phyloP scores from a whole-genome alignment of 2,113 vertebrate species.

The Hypocryptadius cinnamomeus region DNA sequence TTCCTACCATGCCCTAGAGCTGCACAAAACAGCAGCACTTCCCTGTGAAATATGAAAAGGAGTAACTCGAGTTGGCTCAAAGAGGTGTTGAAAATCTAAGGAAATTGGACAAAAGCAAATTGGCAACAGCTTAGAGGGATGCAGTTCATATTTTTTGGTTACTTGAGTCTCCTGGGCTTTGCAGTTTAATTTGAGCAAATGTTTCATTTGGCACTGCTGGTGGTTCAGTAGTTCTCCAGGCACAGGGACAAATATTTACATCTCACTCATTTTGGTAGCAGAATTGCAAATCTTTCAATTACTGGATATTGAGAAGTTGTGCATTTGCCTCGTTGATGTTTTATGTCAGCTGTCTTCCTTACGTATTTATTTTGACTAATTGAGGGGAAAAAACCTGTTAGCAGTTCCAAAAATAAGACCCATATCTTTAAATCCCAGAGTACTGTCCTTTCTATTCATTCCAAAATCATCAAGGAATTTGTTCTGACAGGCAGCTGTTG shows the following conservation, averaged over 20 bases:
- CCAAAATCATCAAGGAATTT: not conserved
- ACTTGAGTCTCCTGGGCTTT: slow-evolving; percentile 28
- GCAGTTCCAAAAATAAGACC: not conserved
- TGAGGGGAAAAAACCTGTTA: not conserved
- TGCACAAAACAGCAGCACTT: not conserved
- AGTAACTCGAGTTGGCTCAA: not conserved
- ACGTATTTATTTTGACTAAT: not conserved
- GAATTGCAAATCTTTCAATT: slow-evolving; percentile 45
- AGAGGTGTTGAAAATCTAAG: not conserved
- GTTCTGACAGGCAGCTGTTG: not conserved
- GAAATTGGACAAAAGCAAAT: not conserved
- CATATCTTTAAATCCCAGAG: not conserved
- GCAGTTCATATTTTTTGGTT: slow-evolving; percentile 11
- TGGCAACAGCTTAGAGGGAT: slow-evolving; percentile 1
- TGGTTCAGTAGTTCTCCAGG: slow-evolving; percentile 29
- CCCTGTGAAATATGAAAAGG: not conserved
- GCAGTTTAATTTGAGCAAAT: slow-evolving; percentile 53
- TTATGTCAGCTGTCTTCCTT: not conserved
- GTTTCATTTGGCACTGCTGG: slow-evolving; percentile 63
- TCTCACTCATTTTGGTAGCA: not conserved
- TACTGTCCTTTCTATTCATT: not conserved
- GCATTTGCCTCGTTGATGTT: not conserved
- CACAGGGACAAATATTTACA: slow-evolving; percentile 58
- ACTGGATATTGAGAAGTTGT: slow-evolving; percentile 8
- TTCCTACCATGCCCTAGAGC: not conserved